Conservation (phyloP, 92 coral and sea anemone genomes). For the Porites evermanni region DNA sequence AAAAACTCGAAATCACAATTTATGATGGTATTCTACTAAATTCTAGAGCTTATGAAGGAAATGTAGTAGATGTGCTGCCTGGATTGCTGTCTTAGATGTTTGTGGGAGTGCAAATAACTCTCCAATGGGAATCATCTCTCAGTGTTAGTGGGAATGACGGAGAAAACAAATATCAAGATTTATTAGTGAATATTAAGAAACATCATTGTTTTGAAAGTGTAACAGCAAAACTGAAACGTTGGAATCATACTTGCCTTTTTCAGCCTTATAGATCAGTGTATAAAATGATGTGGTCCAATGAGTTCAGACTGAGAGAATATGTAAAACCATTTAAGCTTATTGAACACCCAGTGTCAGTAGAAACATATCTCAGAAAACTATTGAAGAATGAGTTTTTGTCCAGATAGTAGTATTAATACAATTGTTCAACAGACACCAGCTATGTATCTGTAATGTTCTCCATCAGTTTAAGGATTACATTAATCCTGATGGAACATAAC, state of each 20-base stretch:
- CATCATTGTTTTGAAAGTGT: too few species aligned
- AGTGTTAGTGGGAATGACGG: not conserved
- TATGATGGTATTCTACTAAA: too few species aligned
- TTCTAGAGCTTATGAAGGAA: too few species aligned
- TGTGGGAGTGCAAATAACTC: not conserved
- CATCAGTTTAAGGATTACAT: slow-evolving; percentile 65
- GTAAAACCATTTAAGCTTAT: slow-evolving; percentile 29
- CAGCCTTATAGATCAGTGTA: slow-evolving; percentile 34
- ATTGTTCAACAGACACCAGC: slow-evolving; percentile 42
- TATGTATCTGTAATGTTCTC: slow-evolving; percentile 77
- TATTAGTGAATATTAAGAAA: too few species aligned
- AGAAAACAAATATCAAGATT: too few species aligned
- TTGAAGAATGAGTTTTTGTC: not conserved
- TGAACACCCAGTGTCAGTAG: slow-evolving; percentile 42
- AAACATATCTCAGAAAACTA: slow-evolving; percentile 31
- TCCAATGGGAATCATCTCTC: not conserved
- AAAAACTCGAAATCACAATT: too few species aligned
- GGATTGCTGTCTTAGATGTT: too few species aligned
- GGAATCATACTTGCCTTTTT: not conserved
- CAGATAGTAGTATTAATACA: slow-evolving; percentile 16
- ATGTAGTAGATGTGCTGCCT: too few species aligned
- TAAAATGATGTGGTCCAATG: slow-evolving; percentile 31
- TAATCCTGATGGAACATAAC: slow-evolving; percentile 67
- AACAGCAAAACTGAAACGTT: too few species aligned
- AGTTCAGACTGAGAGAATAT: slow-evolving; percentile 38